Conservation (phyloP, 2,113 vertebrate species). For the Prietella phreatophila region DNA sequence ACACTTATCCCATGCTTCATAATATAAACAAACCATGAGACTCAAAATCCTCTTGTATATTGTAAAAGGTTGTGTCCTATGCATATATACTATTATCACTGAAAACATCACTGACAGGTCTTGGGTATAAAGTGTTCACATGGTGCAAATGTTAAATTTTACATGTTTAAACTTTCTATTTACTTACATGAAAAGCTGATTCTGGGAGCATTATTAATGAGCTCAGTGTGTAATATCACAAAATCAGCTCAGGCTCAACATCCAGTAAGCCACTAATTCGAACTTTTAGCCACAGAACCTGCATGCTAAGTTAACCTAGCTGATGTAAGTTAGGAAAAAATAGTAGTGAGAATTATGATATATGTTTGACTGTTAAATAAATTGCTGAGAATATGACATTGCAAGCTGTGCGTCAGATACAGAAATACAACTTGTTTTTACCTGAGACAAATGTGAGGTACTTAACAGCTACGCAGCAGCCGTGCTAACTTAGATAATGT, state of each 20-base stretch:
- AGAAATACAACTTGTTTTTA: not conserved
- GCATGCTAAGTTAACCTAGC: not conserved
- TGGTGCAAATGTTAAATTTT: not conserved
- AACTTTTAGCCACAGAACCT: not conserved
- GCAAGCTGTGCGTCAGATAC: not conserved
- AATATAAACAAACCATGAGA: not conserved
- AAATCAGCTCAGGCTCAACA: not conserved
- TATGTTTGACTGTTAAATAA: not conserved
- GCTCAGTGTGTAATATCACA: not conserved
- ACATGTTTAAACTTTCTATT: not conserved
- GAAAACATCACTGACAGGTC: not conserved
- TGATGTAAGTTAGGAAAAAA: not conserved
- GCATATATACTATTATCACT: not conserved
- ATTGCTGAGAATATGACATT: not conserved
- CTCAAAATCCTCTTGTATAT: not conserved
- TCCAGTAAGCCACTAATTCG: not conserved
- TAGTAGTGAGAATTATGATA: not conserved
- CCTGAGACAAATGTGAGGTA: not conserved
- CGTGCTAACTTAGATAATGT: not conserved
- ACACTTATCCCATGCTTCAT: not conserved
- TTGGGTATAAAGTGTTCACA: not conserved
- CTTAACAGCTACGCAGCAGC: not conserved
- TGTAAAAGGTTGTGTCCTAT: not conserved
- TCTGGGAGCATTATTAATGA: not conserved
- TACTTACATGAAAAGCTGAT: not conserved